Conservation (phyloP, 1,140 invertebrate genomes). For the Drosophila sturtevanti region DNA sequence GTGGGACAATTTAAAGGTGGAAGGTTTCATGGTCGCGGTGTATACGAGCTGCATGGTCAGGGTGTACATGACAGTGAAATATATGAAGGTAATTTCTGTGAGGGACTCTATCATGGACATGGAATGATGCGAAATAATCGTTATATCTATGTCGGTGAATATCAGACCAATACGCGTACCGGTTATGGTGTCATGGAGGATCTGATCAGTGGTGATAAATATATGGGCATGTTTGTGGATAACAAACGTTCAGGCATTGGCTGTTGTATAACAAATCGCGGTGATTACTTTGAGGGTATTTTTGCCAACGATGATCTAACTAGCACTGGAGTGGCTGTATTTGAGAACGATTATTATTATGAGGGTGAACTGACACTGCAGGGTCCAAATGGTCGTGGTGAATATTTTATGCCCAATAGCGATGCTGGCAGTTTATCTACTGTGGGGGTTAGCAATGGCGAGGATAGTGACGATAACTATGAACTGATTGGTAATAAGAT, state of each 20-base stretch:
- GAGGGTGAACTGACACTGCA: conserved; percentile 91
- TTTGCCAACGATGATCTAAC: conserved; percentile 90
- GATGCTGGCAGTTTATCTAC: conserved; percentile 31
- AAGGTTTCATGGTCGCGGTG: conserved; percentile 90
- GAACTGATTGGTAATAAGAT: conserved; percentile 75
- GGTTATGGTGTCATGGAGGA: conserved; percentile 95
- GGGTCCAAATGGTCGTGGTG: conserved; percentile 88
- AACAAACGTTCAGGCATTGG: conserved; percentile 91
- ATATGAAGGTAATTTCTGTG: conserved; percentile 93
- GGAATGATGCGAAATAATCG: conserved; percentile 91
- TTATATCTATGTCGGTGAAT: conserved; percentile 94
- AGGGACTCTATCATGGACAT: conserved; percentile 92
- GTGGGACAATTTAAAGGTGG: conserved; percentile 94
- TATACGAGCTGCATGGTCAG: conserved; percentile 87
- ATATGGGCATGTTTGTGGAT: conserved; percentile 93
- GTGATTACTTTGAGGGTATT: conserved; percentile 94
- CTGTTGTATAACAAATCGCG: conserved; percentile 93
- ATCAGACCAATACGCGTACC: conserved; percentile 88
- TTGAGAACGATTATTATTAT: conserved; percentile 94
- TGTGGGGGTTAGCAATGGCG: conserved; percentile 34
- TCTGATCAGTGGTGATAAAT: conserved; percentile 93
- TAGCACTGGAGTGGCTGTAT: conserved; percentile 93
- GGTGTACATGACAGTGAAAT: conserved; percentile 88
- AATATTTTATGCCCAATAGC: conserved; percentile 88
- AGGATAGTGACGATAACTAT: conserved; percentile 49